Conservation (phyloP, 2,113 vertebrate genomes). For the Maccullochella peelii region DNA sequence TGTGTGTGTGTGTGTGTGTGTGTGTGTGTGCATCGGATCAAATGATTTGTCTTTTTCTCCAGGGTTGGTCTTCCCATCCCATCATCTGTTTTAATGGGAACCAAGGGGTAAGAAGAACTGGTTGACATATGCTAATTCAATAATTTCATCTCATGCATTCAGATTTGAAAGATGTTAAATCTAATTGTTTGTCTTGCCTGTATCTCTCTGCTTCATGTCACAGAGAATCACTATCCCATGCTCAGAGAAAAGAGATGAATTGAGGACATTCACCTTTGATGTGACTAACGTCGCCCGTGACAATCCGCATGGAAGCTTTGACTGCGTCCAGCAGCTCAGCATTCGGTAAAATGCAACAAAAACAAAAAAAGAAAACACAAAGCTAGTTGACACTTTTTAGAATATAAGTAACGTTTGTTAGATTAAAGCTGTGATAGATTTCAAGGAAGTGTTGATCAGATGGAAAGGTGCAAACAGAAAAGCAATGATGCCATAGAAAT, state of each 20-base stretch:
- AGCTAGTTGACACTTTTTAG: neutral
- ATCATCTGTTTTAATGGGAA: conserved; percentile 91
- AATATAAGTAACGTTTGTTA: no score
- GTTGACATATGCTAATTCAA: neutral
- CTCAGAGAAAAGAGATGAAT: conserved; percentile 79
- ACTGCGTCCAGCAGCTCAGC: conserved; percentile 90
- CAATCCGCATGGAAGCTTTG: conserved; percentile 92
- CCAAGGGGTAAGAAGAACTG: conserved; percentile 88
- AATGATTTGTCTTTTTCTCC: conserved; percentile 9
- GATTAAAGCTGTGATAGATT: neutral
- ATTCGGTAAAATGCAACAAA: conserved; percentile 82
- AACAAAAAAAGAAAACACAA: neutral
- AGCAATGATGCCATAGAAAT: neutral
- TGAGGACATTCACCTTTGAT: conserved; percentile 88
- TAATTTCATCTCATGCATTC: neutral
- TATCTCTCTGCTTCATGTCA: neutral
- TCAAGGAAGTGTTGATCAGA: neutral
- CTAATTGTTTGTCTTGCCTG: neutral
- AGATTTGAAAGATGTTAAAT: neutral
- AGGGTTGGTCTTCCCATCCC: conserved; percentile 85
- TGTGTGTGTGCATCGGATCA: no score
- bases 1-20: no score
- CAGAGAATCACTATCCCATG: conserved; percentile 91
- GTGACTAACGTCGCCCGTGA: conserved; percentile 90
- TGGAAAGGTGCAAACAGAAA: neutral